Base-by-base conservation (phyloP, 2,113 vertebrate species). In the Mionectes macconnelli region DNA sequence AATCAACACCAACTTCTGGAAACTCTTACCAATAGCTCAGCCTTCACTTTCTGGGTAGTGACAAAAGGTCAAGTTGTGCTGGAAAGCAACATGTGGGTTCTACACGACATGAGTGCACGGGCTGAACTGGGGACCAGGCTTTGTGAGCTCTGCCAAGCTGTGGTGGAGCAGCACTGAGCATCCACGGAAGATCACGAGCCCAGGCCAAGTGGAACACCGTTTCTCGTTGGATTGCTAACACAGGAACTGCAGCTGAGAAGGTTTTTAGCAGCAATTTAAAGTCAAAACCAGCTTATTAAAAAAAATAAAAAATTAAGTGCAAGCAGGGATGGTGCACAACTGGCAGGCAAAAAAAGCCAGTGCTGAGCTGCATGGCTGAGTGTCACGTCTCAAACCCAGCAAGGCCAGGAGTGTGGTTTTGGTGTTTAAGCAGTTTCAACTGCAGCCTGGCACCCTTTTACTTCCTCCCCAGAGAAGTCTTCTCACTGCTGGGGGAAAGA, bases 371-470 rank as follows among this genome's bases (percentile, higher is more conserved):
- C 97, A 97, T 97, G 96, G 97, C 90, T 97, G 82, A 95, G 95
- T 97, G 97, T 98, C 98, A 98, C 97, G 98, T 98, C 98, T 97
- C 97, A 97, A 96, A 88, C 79, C 96, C 97, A 84, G 94, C 50
- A 79, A 97, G 94, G 96, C 68, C 64, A 96, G 81, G 87, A 97
- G 85, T 98, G 98, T 97, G 98, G 98, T 98, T 98, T 98, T 96
- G 77, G 96, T 92, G 97, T 98, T 96, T 98, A 98, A 98, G 98
- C 97, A 98, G 97, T 75, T 92, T 97, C 97, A 97, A 97, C 95
- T 98, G 97, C 98, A 98, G 97, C 97, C 98, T 98, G 98, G 98
- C 98, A 98, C 97, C 96, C 96, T 84, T 83, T 90, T 90, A 93
- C 95, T 98, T 98, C 98, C 98, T 97, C 96, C 31, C 44, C 74